These are phyloP conservation scores for Trichosurus vulpecula DNA, from an alignment of 2,797 vertebrate genomes.

Conservation along the genomic window DNA sequence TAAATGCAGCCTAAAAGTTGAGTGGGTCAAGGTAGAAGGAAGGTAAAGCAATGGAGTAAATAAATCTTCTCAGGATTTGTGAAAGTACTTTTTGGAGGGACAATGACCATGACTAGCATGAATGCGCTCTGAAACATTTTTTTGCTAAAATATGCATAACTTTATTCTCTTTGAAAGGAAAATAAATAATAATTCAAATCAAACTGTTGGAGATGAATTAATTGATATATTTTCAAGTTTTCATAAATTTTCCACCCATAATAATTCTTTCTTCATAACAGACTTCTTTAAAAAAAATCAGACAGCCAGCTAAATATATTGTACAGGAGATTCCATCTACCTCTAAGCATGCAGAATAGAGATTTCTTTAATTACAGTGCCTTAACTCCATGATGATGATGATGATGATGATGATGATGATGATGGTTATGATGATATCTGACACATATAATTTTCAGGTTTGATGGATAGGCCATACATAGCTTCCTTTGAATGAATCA, in stretches of 20 bases:
- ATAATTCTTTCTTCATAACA: neutral
- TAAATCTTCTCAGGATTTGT: neutral
- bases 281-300: neutral
- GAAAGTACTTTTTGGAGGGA: constrained; percentile 2
- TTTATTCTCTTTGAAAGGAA: constrained; percentile 36
- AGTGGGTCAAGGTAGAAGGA: constrained; percentile 10
- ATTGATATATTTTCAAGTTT: constrained; percentile 1
- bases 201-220: constrained; percentile 10
- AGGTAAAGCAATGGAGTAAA: neutral
- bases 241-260: constrained; percentile 3
- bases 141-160: neutral
- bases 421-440: neutral
- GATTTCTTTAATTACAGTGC: neutral
- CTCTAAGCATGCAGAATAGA: neutral
- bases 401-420: neutral
- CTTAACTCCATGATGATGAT: neutral
- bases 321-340: neutral
- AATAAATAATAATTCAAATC: constrained; percentile 24
- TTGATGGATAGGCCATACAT: neutral
- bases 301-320: neutral
- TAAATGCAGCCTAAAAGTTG: neutral
- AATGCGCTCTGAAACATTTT: neutral
- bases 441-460: neutral
- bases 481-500: neutral
- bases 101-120: neutral